These are phyloP conservation scores for Atrichornis clamosus DNA, from an alignment of 2,113 vertebrate genomes.

Conservation along the genomic window DNA sequence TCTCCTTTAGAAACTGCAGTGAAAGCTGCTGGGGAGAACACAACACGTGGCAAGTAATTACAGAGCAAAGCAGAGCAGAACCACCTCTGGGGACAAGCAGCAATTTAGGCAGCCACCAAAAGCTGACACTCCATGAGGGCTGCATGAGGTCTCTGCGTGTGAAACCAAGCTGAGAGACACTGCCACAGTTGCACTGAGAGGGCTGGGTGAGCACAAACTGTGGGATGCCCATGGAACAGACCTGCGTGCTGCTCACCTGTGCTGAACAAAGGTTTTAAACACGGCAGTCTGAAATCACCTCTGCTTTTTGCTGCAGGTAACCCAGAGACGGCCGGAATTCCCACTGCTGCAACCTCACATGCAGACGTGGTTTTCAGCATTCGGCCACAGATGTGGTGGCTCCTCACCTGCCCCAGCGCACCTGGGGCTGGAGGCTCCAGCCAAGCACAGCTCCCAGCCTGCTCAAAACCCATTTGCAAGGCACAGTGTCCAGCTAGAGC, in stretches of 20 bases:
- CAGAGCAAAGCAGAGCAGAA: not conserved
- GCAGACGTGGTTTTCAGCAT: not conserved
- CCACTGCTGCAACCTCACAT: not conserved
- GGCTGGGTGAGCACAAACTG: not conserved
- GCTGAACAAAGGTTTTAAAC: not conserved
- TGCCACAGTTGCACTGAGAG: not conserved
- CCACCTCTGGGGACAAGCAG: not conserved
- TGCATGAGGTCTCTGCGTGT: not conserved
- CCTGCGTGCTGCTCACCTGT: not conserved
- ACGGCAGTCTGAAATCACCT: not conserved
- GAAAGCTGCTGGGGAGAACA: not conserved
- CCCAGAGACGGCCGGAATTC: not conserved
- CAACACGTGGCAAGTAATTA: accelerated
- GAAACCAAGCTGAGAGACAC: not conserved
- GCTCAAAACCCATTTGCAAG: not conserved
- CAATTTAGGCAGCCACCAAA: not conserved
- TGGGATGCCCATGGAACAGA: not conserved
- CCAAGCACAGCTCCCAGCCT: not conserved
- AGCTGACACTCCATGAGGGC: not conserved
- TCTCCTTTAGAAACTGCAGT: not conserved
- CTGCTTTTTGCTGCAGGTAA: accelerated
- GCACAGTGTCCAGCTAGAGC: not conserved
- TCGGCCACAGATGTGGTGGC: not conserved
- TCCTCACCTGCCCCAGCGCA: not conserved
- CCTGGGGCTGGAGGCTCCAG: not conserved